phyloP scores from a whole-genome alignment of 2,113 vertebrate genomes.

The Hymenochirus boettgeri region DNA sequence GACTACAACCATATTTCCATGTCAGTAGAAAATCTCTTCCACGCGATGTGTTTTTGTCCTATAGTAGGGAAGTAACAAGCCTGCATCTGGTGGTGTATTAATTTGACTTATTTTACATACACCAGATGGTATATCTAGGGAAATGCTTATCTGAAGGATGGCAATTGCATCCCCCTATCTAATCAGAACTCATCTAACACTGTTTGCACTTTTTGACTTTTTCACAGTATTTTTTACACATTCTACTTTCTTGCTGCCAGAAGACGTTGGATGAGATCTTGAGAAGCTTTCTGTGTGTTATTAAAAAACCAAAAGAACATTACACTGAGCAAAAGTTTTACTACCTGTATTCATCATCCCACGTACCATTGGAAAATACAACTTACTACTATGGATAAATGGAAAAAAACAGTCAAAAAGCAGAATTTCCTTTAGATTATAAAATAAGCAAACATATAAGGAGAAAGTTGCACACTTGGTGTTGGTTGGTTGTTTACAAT shows the following conservation, averaged over 20 bases:
- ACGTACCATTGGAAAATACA: too few species aligned
- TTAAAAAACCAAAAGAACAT: too few species aligned
- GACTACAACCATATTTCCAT: not conserved
- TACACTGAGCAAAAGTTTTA: too few species aligned
- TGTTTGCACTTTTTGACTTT: slow-evolving; percentile 73
- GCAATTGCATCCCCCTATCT: slow-evolving; percentile 55
- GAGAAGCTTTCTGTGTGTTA: slow-evolving; percentile 9
- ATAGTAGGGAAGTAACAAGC: slow-evolving; percentile 42
- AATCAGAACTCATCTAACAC: slow-evolving; percentile 72
- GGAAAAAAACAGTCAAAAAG: too few species aligned
- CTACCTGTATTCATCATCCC: too few species aligned
- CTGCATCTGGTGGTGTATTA: slow-evolving; percentile 73
- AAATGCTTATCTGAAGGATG: slow-evolving; percentile 65
- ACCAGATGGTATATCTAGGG: slow-evolving; percentile 86
- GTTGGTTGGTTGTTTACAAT: too few species aligned
- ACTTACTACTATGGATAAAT: too few species aligned
- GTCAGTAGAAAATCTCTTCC: slow-evolving; percentile 15
- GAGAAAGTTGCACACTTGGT: too few species aligned
- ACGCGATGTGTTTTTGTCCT: slow-evolving; percentile 40
- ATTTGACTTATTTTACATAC: slow-evolving; percentile 82
- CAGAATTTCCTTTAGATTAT: too few species aligned
- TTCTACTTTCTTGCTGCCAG: slow-evolving; percentile 41
- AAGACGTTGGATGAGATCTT: slow-evolving; percentile 1
- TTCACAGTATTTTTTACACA: slow-evolving; percentile 51
- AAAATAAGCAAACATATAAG: too few species aligned